Evolutionary conservation across 2,888 invertebrate species (phyloP).

Genomic region (Odiellus spinosus): DNA sequence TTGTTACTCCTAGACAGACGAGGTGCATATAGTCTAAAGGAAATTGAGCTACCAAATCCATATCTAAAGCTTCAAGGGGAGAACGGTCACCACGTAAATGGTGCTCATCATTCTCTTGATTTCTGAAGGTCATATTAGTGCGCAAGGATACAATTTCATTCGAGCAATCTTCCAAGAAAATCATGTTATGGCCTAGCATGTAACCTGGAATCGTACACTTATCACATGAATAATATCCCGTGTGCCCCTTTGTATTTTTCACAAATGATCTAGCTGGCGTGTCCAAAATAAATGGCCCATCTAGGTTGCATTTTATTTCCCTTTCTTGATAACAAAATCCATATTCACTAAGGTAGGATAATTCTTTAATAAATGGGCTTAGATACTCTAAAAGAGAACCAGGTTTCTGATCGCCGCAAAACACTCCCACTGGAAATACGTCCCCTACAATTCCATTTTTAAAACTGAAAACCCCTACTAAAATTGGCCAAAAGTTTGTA

Average conservation of each 20-base stretch:
- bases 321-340: too few relatives aligned
- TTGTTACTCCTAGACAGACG: slow-evolving; percentile 5
- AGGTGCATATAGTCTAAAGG: slow-evolving; percentile 4
- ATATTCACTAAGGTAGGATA: too few relatives aligned
- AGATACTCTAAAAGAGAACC: too few relatives aligned
- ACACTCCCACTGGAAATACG: too few relatives aligned
- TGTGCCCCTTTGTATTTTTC: not conserved
- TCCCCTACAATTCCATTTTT: too few relatives aligned
- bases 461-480: too few relatives aligned
- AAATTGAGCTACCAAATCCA: too few relatives aligned
- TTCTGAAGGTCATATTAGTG: slow-evolving; percentile 16
- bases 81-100: slow-evolving; percentile 9
- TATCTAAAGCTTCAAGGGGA: not conserved
- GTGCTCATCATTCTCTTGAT: slow-evolving; percentile 16
- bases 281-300: not conserved
- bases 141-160: slow-evolving; percentile 1
- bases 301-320: too few relatives aligned
- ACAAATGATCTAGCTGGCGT: slow-evolving; percentile 4
- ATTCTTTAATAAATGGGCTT: too few relatives aligned
- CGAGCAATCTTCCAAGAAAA: not conserved
- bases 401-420: too few relatives aligned
- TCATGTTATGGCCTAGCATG: not conserved
- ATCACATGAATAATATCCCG: slow-evolving; percentile 4
- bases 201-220: slow-evolving; percentile 5
- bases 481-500: too few relatives aligned